Evolutionary conservation across 1,140 invertebrate species (phyloP).

Genomic region (Drepana arcuata): DNA sequence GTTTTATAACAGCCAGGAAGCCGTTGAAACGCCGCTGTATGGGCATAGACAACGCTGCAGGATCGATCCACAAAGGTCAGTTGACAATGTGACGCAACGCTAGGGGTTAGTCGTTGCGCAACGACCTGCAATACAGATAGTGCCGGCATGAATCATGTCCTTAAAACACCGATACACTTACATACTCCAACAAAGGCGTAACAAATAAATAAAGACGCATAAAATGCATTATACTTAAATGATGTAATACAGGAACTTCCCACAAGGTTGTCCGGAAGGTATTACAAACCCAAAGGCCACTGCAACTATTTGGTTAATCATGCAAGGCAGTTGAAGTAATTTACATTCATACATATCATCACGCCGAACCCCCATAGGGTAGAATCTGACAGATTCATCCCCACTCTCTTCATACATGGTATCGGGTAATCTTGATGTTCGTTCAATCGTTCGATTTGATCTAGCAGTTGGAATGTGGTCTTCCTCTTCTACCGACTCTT

Average conservation of each 20-base stretch:
- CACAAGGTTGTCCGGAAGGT: slow-evolving; percentile 60
- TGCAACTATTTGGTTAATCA: slow-evolving; percentile 48
- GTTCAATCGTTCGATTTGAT: too few relatives aligned
- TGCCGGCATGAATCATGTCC: background rate
- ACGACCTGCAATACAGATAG: slow-evolving; percentile 33
- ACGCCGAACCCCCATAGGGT: too few relatives aligned
- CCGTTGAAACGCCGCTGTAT: too few relatives aligned
- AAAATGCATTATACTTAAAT: slow-evolving; percentile 46
- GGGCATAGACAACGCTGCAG: too few relatives aligned
- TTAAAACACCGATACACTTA: background rate
- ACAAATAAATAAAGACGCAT: slow-evolving; percentile 26
- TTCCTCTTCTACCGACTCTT: too few relatives aligned
- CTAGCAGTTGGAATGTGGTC: too few relatives aligned
- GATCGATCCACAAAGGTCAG: slow-evolving; percentile 60
- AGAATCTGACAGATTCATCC: too few relatives aligned
- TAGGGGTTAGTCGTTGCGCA: slow-evolving; percentile 51
- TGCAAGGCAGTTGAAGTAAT: too few relatives aligned
- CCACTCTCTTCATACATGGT: too few relatives aligned
- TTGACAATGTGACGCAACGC: slow-evolving; percentile 55
- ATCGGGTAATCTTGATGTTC: too few relatives aligned
- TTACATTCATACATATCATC: slow-evolving; percentile 7
- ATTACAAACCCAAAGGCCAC: slow-evolving; percentile 38
- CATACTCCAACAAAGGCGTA: slow-evolving; percentile 30
- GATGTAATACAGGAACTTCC: slow-evolving; percentile 63
- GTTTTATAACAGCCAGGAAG: too few relatives aligned